Base-by-base conservation (phyloP, 1,140 invertebrate genomes). In the Musca vetustissima region DNA sequence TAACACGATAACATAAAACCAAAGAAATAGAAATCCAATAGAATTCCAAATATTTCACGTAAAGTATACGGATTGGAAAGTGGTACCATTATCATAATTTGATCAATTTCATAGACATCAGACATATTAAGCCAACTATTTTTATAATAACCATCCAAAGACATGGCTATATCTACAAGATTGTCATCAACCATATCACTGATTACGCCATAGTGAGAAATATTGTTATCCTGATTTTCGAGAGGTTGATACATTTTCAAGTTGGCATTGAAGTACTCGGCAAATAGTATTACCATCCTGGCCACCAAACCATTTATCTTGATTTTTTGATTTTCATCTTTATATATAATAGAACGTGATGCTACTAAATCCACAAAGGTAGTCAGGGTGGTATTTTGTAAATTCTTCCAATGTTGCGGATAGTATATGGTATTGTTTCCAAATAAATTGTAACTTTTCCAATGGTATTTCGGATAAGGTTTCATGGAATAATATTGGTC, bases 201-300 rank as follows among this genome's bases (percentile, higher is more conserved):
- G n/a, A 43, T 13, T 43, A 43, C 13, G 36, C 6, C 11, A 43
- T 8, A 43, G 36, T 43, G 36, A 13, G 6, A 1, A 43, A 43
- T 28, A 4, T 28, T 8, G 8, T n/a, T n/a, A n/a, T 32, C 9
- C 36, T 11, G 1, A 9, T 13, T 9, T 43, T 43, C 13, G 4
- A 43, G 11, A 43, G 36, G 36, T 43, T 43, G 1, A 43, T 43
- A 43, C 22, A 57, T 28, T 28, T 28, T 28, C 1, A 67, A 19
- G 2, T 28, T 57, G 52, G 15, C 24, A 24, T 67, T 67, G 25
- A 22, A 55, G 13, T 67, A n/a, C 3, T 67, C 52, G 13, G 66
- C 66, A 50, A 55, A 67, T 22, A 47, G 21, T 47, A 19, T 11
- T 8, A 67, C 22, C 6, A 53, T n/a, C 22, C 53, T 53, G n/a